phyloP scores from a whole-genome alignment of 2,797 vertebrate genomes.

The Leptatherina wallacei region DNA sequence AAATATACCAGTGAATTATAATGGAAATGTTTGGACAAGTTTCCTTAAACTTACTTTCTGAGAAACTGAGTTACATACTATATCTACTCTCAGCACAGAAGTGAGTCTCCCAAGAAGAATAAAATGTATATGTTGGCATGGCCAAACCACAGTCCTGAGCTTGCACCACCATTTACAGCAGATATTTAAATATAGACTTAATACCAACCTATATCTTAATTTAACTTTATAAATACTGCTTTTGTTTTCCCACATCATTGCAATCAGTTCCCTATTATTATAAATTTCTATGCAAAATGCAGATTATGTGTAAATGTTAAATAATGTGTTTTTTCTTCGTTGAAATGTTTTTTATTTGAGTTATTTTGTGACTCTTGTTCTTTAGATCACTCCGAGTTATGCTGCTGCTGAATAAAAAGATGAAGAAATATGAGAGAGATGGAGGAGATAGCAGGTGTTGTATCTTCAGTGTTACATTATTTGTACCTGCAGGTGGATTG shows the following conservation, averaged over 20 bases:
- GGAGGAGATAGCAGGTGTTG: slow-evolving; percentile 59
- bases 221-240: background rate
- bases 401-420: slow-evolving; percentile 80
- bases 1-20: too few relatives aligned
- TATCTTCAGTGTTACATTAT: background rate
- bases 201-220: background rate
- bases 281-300: background rate
- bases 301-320: background rate
- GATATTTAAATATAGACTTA: too few relatives aligned
- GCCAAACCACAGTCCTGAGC: too few relatives aligned
- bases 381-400: slow-evolving; percentile 88
- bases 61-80: too few relatives aligned
- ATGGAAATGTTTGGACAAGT: too few relatives aligned
- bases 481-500: background rate
- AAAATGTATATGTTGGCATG: too few relatives aligned
- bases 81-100: too few relatives aligned
- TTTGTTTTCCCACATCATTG: background rate
- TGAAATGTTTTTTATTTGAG: background rate
- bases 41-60: too few relatives aligned
- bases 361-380: background rate
- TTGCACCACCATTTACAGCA: too few relatives aligned
- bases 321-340: too few relatives aligned
- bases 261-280: too few relatives aligned
- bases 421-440: slow-evolving; percentile 53
- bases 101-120: too few relatives aligned